Evolutionary conservation across 2,113 vertebrate genomes (phyloP).

Genomic region (Ameiurus melas): DNA sequence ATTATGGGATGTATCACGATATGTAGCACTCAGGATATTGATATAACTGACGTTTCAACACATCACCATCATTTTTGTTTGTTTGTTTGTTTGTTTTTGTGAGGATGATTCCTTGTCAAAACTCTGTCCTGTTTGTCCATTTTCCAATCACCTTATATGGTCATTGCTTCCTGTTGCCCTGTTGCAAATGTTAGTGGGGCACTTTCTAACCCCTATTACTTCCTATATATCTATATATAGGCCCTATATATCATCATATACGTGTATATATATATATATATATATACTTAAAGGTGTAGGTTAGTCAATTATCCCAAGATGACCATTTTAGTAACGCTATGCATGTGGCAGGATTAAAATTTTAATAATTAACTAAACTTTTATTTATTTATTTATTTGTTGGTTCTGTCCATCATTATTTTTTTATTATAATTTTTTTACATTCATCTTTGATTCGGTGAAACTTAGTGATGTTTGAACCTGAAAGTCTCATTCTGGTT

Average conservation of each 20-base stretch:
- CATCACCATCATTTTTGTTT: not conserved
- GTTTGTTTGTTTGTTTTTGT: not conserved
- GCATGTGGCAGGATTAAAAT: not conserved
- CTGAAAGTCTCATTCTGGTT: not conserved
- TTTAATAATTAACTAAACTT: not conserved
- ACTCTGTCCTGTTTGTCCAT: not conserved
- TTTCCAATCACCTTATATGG: constrained; percentile 4
- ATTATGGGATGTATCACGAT: not conserved
- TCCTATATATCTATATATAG: no score
- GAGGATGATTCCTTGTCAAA: not conserved
- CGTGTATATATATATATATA: no score
- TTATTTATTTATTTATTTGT: not conserved
- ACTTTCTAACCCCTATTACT: no score
- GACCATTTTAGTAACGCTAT: no score
- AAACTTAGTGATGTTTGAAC: not conserved
- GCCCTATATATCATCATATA: no score
- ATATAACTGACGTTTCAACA: not conserved
- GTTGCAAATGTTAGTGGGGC: not conserved
- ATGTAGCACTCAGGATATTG: not conserved
- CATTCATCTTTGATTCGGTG: no score
- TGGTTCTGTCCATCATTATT: not conserved
- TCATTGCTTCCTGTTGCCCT: not conserved
- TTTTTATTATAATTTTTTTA: not conserved
- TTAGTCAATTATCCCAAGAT: not conserved
- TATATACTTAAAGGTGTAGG: no score